Percentiles rank a stretch among this genome's conserved stretches.
These are phyloP conservation scores for Sepioteuthis lessoniana DNA, from an alignment of 2,888 invertebrate species.

Conservation along the genomic window DNA sequence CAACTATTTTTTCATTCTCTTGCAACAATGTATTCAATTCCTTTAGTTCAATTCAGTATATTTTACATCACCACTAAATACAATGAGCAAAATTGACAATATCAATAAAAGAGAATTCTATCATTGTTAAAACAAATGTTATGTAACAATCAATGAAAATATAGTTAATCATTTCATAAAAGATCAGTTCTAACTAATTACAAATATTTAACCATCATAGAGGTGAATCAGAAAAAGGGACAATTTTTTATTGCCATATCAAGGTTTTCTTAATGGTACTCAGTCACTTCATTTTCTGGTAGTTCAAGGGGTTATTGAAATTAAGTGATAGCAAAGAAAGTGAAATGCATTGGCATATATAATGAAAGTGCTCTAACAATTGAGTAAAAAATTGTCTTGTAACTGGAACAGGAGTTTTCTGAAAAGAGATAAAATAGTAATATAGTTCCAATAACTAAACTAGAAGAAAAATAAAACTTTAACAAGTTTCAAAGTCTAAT, in stretches of 20 bases:
- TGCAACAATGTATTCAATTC: too few species aligned
- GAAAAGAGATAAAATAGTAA: neutral
- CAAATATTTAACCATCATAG: neutral
- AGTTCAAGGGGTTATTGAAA: neutral
- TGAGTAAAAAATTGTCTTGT: too few species aligned
- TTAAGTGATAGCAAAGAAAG: neutral
- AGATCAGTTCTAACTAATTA: too few species aligned
- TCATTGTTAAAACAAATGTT: too few species aligned
- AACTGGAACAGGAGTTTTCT: neutral
- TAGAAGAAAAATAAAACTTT: neutral
- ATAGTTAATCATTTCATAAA: too few species aligned
- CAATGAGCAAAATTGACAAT: too few species aligned
- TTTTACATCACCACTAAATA: too few species aligned
- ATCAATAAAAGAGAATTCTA: too few species aligned
- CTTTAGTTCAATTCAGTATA: too few species aligned
- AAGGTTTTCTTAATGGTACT: neutral
- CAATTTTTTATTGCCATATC: neutral
- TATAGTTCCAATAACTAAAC: neutral
- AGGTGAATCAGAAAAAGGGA: neutral
- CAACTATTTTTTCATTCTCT: too few species aligned
- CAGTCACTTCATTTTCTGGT: neutral
- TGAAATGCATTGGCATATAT: neutral
- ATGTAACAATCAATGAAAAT: too few species aligned
- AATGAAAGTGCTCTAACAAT: too few species aligned
- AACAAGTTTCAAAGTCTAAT: neutral